Evolutionary conservation across 2,888 invertebrate species (phyloP).

Genomic region (Coelinius sp.): DNA sequence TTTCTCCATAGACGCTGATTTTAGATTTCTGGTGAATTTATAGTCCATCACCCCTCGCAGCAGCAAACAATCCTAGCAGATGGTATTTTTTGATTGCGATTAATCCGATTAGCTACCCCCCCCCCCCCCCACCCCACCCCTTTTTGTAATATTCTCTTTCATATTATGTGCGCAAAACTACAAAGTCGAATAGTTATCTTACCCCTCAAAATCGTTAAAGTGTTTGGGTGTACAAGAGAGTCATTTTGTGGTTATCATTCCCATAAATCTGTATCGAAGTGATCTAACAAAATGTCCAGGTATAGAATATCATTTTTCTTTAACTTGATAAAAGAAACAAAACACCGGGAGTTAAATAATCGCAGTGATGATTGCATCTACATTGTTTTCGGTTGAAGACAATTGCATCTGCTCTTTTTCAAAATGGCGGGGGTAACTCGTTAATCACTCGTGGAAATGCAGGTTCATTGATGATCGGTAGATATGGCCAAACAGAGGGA

Average conservation of each 20-base stretch:
- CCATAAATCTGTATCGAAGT: constrained; percentile 26
- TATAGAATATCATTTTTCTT: constrained; percentile 1
- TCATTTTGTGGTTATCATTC: constrained; percentile 30
- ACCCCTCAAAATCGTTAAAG: not conserved
- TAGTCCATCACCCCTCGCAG: constrained; percentile 28
- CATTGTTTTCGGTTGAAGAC: constrained; percentile 29
- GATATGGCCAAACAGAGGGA: not conserved
- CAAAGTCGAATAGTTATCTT: not conserved
- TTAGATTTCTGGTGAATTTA: constrained; percentile 63
- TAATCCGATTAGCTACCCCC: constrained; percentile 60
- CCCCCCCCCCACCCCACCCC: not conserved
- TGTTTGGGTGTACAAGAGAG: not conserved
- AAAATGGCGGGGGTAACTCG: constrained; percentile 24
- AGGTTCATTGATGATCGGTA: constrained; percentile 35
- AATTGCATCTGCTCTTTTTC: constrained; percentile 38
- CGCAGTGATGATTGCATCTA: constrained; percentile 33
- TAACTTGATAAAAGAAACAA: not conserved
- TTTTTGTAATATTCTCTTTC: constrained; percentile 1
- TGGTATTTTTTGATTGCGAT: constrained; percentile 62
- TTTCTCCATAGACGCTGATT: constrained; percentile 52
- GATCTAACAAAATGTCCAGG: constrained; percentile 6
- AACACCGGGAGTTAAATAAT: not conserved
- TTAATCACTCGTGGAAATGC: constrained; percentile 39
- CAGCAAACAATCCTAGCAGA: constrained; percentile 52
- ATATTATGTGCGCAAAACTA: not conserved